Conservation (phyloP, 2,113 vertebrate species). For the Pandion haliaetus region DNA sequence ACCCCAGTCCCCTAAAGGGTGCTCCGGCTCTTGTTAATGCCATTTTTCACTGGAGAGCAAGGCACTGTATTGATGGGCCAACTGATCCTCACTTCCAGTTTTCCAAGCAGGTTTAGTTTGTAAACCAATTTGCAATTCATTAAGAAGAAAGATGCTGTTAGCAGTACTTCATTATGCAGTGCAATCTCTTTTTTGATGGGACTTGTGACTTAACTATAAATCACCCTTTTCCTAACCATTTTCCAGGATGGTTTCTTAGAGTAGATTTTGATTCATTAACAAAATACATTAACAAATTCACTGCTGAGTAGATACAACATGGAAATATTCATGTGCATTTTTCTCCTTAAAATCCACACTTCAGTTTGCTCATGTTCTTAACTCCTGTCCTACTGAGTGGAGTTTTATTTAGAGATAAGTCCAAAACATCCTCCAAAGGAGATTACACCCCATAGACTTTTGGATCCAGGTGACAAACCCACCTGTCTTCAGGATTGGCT, state of each 20-base stretch:
- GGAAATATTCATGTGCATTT: not conserved
- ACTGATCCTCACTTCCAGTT: not conserved
- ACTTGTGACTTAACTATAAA: not conserved
- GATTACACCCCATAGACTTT: not conserved
- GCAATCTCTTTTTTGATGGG: not conserved
- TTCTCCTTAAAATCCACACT: not conserved
- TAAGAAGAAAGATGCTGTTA: conserved; percentile 2
- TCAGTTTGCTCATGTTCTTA: not conserved
- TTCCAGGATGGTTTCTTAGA: not conserved
- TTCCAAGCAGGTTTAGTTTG: not conserved
- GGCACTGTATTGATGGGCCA: not conserved
- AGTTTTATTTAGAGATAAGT: not conserved
- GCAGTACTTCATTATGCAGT: not conserved
- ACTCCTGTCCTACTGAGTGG: not conserved
- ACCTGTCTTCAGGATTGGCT: not conserved
- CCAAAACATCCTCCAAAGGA: not conserved
- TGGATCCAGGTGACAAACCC: not conserved
- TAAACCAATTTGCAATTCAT: not conserved
- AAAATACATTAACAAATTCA: not conserved
- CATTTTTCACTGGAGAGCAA: not conserved
- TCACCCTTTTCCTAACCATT: not conserved
- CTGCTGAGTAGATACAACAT: not conserved
- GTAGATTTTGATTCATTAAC: not conserved
- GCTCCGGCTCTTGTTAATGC: not conserved
- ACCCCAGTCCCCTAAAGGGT: not conserved